A percentile compares a stretch with the other conserved stretches of the same genome.
Evolutionary conservation across 30 jellyfish, hydroid and myxozoan species (phyloP).

Genomic region (Morbakka virulenta): DNA sequence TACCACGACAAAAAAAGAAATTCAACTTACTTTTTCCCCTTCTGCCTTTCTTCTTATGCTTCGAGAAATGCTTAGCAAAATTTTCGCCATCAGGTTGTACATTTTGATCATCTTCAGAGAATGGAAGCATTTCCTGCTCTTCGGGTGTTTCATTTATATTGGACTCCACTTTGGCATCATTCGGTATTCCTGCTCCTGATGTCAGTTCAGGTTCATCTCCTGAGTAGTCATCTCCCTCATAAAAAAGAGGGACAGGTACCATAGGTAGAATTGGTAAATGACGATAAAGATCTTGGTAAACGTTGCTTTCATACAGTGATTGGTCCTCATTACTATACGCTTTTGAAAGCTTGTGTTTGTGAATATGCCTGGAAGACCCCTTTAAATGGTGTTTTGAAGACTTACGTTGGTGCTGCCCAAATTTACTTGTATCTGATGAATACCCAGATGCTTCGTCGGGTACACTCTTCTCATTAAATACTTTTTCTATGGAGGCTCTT

Average conservation of each 20-base stretch:
- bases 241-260: constrained; percentile 66
- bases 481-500: neutral
- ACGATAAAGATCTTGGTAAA: constrained; percentile 60
- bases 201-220: constrained; percentile 21
- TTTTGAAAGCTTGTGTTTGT: neutral
- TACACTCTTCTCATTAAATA: too few relatives aligned
- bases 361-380: neutral
- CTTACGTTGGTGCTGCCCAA: too few relatives aligned
- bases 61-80: too few relatives aligned
- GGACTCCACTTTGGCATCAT: neutral
- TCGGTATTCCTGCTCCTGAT: neutral
- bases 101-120: too few relatives aligned
- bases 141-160: neutral
- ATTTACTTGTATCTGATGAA: too few relatives aligned
- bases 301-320: neutral
- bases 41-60: too few relatives aligned
- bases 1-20: too few relatives aligned
- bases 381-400: neutral
- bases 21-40: too few relatives aligned
- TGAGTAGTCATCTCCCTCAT: constrained; percentile 45
- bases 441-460: too few relatives aligned
- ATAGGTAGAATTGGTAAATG: constrained; percentile 62
- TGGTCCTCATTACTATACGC: neutral
- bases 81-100: too few relatives aligned
- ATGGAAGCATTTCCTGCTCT: too few relatives aligned